Evolutionary conservation across 2,113 vertebrate species (phyloP).

Genomic region (Siphamia tubifer): DNA sequence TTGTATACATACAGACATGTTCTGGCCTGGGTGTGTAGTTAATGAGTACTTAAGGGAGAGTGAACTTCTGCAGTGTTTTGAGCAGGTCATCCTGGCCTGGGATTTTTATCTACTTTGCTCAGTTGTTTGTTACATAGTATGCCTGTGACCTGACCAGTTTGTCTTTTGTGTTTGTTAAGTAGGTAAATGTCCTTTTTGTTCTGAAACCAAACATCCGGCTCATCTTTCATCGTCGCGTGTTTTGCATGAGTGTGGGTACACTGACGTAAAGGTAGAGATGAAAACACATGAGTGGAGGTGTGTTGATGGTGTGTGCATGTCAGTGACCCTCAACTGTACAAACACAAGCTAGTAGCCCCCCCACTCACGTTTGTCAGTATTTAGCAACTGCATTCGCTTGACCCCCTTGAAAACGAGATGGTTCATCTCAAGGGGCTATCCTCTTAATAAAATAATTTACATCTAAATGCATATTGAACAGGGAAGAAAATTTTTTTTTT

Average conservation of each 20-base stretch:
- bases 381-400: neutral
- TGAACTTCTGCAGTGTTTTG: neutral
- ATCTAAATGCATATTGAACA: too few relatives aligned
- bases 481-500: too few relatives aligned
- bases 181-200: neutral
- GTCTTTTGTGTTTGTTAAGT: neutral
- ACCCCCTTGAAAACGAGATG: neutral
- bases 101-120: too few relatives aligned
- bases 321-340: neutral
- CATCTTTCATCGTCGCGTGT: neutral
- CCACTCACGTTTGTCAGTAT: neutral
- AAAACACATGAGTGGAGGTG: neutral
- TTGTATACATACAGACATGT: constrained; percentile 1
- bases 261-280: neutral
- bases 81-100: neutral
- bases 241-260: neutral
- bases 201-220: constrained; percentile 9
- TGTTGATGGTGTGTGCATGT: neutral
- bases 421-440: too few relatives aligned
- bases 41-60: constrained; percentile 22
- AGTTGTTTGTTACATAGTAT: neutral
- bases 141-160: neutral
- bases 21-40: neutral
- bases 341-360: neutral
- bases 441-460: too few relatives aligned